Percentiles rank a stretch among this genome's conserved stretches.
These are phyloP conservation scores for Holacanthus passer DNA, from an alignment of 2,113 vertebrate genomes.

Conservation along the genomic window DNA sequence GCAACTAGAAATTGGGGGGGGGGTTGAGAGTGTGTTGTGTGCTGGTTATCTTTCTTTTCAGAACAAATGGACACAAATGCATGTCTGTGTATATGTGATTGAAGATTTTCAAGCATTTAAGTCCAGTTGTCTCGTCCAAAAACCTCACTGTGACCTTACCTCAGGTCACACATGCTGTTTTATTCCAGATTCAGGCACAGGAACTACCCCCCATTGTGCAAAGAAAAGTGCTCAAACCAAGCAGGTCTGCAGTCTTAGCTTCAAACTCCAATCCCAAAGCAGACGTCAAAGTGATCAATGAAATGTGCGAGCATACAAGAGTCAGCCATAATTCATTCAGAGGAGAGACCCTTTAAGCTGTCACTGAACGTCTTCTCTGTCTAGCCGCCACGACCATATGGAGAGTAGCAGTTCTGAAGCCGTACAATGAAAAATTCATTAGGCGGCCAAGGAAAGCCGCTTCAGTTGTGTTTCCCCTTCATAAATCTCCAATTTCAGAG, in stretches of 20 bases:
- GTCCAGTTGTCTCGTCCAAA: background rate
- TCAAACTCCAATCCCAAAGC: constrained; percentile 16
- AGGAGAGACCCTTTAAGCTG: constrained; percentile 56
- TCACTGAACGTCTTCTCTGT: constrained; percentile 41
- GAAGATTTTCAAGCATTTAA: constrained; percentile 1
- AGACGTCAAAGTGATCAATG: constrained; percentile 67
- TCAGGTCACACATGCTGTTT: constrained; percentile 2
- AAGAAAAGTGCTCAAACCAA: constrained; percentile 23
- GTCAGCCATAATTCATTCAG: constrained; percentile 58
- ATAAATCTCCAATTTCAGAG: constrained; percentile 56
- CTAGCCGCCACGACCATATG: constrained; percentile 41
- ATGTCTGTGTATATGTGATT: background rate
- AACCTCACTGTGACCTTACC: background rate
- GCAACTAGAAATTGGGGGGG: background rate
- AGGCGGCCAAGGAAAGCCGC: constrained; percentile 29
- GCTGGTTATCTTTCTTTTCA: background rate
- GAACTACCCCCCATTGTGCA: background rate
- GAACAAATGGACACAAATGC: background rate
- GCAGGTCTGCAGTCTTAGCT: constrained; percentile 33
- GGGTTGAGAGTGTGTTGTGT: background rate
- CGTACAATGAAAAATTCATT: constrained; percentile 58
- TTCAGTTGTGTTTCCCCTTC: constrained; percentile 41
- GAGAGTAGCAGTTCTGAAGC: constrained; percentile 43
- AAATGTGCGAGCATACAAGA: constrained; percentile 49
- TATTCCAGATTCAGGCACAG: constrained; percentile 4